Base-by-base conservation (phyloP, 2,113 vertebrate species). In the Nettapus auritus region DNA sequence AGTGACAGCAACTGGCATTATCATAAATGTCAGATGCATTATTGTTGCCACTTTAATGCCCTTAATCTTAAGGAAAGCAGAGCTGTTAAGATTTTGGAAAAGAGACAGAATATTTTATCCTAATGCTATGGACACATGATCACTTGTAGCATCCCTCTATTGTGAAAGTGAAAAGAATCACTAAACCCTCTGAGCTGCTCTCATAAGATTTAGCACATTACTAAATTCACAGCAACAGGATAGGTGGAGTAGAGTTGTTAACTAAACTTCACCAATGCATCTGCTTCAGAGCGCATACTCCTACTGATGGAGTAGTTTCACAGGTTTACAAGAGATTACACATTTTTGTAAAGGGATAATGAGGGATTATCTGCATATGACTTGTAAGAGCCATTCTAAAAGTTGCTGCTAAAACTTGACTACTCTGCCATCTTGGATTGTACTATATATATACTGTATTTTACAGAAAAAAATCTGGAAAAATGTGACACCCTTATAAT, bases 11-110 rank as follows among this genome's bases (percentile, higher is more conserved):
- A 46, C 44, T 82, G 74, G 94, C 67, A 91, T 78, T 89, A 92
- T 85, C 94, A 89, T 89, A 93, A 94, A 94, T 90, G 93, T 95
- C 89, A 90, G 70, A 36, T 89, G 78, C 87, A 91, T 88, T 93
- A 89, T 66, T 82, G 67, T 81, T 96, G 91, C 85, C 80, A 69
- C 80, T 75, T 94, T 95, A 67, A 89, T 42, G 57, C 84, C 70
- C 56, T 93, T 93, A 96, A 94, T 97, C 94, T 91, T 81, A 89
- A 70, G 33, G 34, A 79, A 92, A 84, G 76, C 44, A 68, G 38
- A 91, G 20, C 57, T 76, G 50, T 81, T 92, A 94, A 88, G 82
- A 93, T 66, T 38, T 52, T 88, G 63, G 63, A 74, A 97, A 92
- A 89, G 46, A 14, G 53, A 74, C 25, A 76, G 64, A 68, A 93